Evolutionary conservation across 1,140 invertebrate genomes (phyloP).

Genomic region (Drosophila neocordata): DNA sequence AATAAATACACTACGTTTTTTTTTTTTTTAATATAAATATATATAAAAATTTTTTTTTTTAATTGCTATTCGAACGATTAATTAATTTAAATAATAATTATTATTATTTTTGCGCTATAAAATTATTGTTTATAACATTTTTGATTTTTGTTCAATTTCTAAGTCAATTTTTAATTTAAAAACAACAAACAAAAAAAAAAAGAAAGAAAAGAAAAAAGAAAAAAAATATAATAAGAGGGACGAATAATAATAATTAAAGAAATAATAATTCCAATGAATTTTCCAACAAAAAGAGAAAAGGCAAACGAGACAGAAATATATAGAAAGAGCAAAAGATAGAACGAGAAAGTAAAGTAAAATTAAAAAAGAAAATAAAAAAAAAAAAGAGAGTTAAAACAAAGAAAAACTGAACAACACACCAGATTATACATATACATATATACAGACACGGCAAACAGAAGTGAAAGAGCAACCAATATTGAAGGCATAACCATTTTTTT

Average conservation of each 20-base stretch:
- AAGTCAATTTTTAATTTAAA: conserved; percentile 67
- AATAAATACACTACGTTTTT: conserved; percentile 19
- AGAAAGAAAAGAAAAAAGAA: conserved; percentile 23
- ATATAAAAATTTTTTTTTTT: conserved; percentile 37
- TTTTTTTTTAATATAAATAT: too few relatives aligned
- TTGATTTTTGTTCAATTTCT: conserved; percentile 67
- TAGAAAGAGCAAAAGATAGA: neutral
- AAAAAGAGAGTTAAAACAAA: conserved; percentile 49
- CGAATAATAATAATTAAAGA: conserved; percentile 3
- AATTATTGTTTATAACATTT: conserved; percentile 23
- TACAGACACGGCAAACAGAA: conserved; percentile 28
- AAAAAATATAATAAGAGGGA: neutral
- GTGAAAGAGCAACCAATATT: neutral
- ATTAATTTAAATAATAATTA: conserved; percentile 6
- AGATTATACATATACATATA: conserved; percentile 46
- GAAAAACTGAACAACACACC: conserved; percentile 53
- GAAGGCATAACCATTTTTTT: conserved; percentile 11
- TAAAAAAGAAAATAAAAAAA: conserved; percentile 16
- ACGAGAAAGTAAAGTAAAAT: conserved; percentile 21
- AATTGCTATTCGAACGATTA: conserved; percentile 39
- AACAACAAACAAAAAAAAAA: conserved; percentile 44
- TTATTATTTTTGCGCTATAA: conserved; percentile 10
- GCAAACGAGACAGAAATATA: conserved; percentile 25
- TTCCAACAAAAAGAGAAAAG: conserved; percentile 43
- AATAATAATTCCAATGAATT: conserved; percentile 65